Evolutionary conservation across 1,140 invertebrate species (phyloP), one percentile per base, ranked within the genome.

Genomic region (Popillia japonica): DNA sequence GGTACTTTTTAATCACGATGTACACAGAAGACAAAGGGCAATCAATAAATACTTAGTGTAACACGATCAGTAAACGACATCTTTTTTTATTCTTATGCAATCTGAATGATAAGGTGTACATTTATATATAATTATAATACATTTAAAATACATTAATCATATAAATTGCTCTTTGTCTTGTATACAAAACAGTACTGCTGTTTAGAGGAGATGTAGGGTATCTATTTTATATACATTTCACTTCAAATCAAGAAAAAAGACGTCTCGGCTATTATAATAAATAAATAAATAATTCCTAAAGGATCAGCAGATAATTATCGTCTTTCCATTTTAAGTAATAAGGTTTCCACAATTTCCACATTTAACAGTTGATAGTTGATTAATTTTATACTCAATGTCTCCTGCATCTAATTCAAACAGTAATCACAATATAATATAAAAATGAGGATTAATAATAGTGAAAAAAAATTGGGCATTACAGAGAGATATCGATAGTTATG

Each of bases 11-110:
- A n/a, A n/a, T n/a, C n/a, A n/a, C n/a, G n/a, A n/a, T n/a, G n/a
- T n/a, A n/a, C n/a, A 59, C 22, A 10, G 61, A 64, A 64, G 61
- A 64, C 61, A 64, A 64, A 64, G 61, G 61, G 61, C 61, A 64
- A 64, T 64, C 17, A 64, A 64, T 17, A 64, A 64, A 64, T 27
- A 64, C 23, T 64, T 64, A 61, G 14, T 61, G 17, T 7, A 14
- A 42, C 22, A 22, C n/a, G n/a, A n/a, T n/a, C n/a, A n/a, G n/a
- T n/a, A n/a, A n/a, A n/a, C n/a, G n/a, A n/a, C n/a, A n/a, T n/a
- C n/a, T n/a, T n/a, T n/a, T n/a, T n/a, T n/a, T n/a, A n/a, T n/a
- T n/a, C n/a, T n/a, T n/a, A n/a, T n/a, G n/a, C n/a, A n/a, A n/a
- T n/a, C n/a, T n/a, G n/a, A 59, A 8, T 20, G n/a, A 14, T n/a